These are phyloP conservation scores for Agrenia bidenticulata DNA, from an alignment of 2,888 invertebrate genomes.

Conservation along the genomic window DNA sequence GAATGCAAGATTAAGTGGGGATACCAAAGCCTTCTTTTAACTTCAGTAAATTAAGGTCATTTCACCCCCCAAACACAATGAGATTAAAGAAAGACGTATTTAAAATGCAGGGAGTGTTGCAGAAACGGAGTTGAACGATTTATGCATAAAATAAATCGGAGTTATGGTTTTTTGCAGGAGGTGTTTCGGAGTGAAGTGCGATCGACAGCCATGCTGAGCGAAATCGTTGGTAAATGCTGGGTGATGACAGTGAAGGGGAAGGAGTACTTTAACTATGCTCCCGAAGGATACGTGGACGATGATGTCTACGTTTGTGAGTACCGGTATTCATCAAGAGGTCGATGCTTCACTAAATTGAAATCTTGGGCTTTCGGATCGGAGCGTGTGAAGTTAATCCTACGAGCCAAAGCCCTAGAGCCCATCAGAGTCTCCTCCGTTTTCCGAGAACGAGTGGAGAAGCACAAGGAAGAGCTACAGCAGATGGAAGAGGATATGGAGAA, in stretches of 20 bases:
- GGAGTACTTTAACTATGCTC: slow-evolving; percentile 87
- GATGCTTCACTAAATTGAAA: slow-evolving; percentile 92
- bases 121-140: too few species aligned
- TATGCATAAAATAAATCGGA: too few species aligned
- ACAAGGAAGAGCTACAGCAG: slow-evolving; percentile 83
- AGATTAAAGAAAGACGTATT: too few species aligned
- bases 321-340: slow-evolving; percentile 79
- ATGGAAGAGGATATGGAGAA: slow-evolving; percentile 75
- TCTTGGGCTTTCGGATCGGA: slow-evolving; percentile 61
- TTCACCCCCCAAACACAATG: too few species aligned
- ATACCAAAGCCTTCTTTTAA: too few species aligned
- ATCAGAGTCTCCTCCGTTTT: slow-evolving; percentile 90
- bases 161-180: slow-evolving; percentile 61
- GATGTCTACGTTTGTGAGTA: slow-evolving; percentile 98
- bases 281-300: slow-evolving; percentile 83
- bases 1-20: too few species aligned
- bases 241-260: slow-evolving; percentile 80
- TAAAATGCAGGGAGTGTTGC: too few species aligned
- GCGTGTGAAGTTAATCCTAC: slow-evolving; percentile 62
- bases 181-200: slow-evolving; percentile 93
- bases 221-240: slow-evolving; percentile 83
- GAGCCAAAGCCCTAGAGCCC: slow-evolving; percentile 76
- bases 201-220: slow-evolving; percentile 78
- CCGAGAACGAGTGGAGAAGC: slow-evolving; percentile 83
- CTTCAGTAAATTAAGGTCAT: too few species aligned